These are phyloP conservation scores for Caenorhabditis sp. DNA, from an alignment of 2,888 invertebrate species.

Conservation along the genomic window DNA sequence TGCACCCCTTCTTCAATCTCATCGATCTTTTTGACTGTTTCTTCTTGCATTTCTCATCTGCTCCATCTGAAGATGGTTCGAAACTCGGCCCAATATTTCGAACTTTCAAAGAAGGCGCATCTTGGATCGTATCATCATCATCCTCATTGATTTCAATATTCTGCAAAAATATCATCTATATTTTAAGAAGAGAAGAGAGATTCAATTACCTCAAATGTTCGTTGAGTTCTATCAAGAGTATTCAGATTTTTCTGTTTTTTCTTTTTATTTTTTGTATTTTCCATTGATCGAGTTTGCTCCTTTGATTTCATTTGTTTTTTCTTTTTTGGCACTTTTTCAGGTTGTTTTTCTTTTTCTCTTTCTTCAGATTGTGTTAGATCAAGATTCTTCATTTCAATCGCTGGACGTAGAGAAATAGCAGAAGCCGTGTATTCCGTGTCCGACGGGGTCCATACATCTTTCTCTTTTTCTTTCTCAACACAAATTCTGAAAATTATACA, in stretches of 20 bases:
- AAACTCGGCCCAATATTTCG: no score
- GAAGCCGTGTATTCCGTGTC: no score
- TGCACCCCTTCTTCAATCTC: not conserved
- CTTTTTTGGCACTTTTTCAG: not conserved
- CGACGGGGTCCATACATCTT: no score
- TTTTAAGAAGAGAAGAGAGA: not conserved
- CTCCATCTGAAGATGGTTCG: not conserved
- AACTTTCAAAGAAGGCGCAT: no score
- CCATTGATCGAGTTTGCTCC: not conserved
- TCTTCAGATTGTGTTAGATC: not conserved
- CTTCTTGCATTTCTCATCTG: not conserved
- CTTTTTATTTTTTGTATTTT: not conserved
- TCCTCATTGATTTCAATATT: no score
- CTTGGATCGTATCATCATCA: no score
- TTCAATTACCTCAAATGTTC: not conserved
- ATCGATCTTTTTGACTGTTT: not conserved
- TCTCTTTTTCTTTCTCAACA: not conserved
- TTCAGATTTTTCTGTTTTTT: no score
- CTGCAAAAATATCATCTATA: not conserved
- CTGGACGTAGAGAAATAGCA: no score
- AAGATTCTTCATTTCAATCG: not conserved
- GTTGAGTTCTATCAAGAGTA: not conserved
- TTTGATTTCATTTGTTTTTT: not conserved
- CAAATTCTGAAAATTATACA: no score
- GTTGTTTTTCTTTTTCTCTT: not conserved